A percentile compares a stretch with the other conserved stretches of the same genome.
phyloP scores from a whole-genome alignment of 2,113 vertebrate genomes.

The Oncorhynchus kisutch region DNA sequence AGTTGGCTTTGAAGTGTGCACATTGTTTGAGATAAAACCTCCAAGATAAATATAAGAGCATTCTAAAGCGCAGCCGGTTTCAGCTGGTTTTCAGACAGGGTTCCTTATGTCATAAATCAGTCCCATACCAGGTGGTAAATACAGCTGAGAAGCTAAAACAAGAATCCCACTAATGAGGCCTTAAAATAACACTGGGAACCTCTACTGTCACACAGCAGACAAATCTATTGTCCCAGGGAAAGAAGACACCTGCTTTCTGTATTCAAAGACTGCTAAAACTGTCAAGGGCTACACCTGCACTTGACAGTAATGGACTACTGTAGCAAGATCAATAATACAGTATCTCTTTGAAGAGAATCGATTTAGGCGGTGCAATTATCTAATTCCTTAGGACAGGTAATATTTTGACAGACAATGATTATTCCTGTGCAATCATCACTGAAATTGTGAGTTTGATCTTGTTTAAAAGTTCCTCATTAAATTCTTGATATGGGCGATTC shows the following conservation, averaged over 20 bases:
- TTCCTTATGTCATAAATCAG: constrained; percentile 11
- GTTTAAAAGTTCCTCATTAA: background rate
- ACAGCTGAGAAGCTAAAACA: background rate
- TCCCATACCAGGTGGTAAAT: constrained; percentile 5
- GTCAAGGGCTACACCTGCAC: background rate
- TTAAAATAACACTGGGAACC: background rate
- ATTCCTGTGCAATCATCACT: background rate
- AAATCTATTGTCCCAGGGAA: background rate
- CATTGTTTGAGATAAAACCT: constrained; percentile 10
- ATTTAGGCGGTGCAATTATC: background rate
- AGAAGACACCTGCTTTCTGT: background rate
- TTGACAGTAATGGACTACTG: constrained; percentile 2
- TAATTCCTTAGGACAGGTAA: background rate
- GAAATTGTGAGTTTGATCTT: background rate
- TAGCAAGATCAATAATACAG: background rate
- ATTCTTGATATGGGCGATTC: background rate
- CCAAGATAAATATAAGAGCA: constrained; percentile 9
- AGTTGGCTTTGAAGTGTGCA: constrained; percentile 10
- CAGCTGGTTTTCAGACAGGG: constrained; percentile 1
- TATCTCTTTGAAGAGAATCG: background rate
- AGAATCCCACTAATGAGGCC: constrained; percentile 21
- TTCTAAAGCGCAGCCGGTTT: background rate
- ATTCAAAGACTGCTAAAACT: background rate
- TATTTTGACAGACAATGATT: too few species aligned
- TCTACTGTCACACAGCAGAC: constrained; percentile 10